A percentile compares a stretch with the other conserved stretches of the same genome.
Evolutionary conservation across 2,113 vertebrate genomes (phyloP).

Genomic region (Myanophis thanlyinensis): DNA sequence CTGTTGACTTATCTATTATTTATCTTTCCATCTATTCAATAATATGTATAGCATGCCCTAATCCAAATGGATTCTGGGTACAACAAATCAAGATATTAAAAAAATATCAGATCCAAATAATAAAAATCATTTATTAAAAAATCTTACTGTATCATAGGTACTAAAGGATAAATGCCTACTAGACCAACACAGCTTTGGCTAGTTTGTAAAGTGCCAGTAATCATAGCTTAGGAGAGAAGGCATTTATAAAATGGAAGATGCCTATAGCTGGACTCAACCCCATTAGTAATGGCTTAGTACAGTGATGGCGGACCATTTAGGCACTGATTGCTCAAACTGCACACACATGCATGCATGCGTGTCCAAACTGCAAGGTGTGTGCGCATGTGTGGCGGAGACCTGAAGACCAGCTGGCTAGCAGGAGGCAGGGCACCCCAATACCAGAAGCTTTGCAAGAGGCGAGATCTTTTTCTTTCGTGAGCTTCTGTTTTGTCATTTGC

Average conservation of each 20-base stretch:
- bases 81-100: not conserved
- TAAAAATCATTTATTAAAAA: not conserved
- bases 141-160: not conserved
- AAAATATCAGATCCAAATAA: not conserved
- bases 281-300: not conserved
- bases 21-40: not conserved
- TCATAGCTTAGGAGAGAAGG: not conserved
- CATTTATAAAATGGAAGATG: not conserved
- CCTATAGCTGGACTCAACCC: not conserved
- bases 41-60: not conserved
- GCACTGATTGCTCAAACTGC: no score
- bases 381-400: no score
- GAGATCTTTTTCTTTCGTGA: no score
- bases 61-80: not conserved
- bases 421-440: no score
- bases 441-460: no score
- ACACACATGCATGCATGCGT: no score
- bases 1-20: not conserved
- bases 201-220: not conserved
- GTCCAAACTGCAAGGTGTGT: no score
- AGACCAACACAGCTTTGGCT: not conserved
- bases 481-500: no score
- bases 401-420: no score
- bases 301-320: no score
- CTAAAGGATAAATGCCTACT: not conserved